Conservation (phyloP, 2,797 vertebrate genomes). For the Rhyacichthys aspro region DNA sequence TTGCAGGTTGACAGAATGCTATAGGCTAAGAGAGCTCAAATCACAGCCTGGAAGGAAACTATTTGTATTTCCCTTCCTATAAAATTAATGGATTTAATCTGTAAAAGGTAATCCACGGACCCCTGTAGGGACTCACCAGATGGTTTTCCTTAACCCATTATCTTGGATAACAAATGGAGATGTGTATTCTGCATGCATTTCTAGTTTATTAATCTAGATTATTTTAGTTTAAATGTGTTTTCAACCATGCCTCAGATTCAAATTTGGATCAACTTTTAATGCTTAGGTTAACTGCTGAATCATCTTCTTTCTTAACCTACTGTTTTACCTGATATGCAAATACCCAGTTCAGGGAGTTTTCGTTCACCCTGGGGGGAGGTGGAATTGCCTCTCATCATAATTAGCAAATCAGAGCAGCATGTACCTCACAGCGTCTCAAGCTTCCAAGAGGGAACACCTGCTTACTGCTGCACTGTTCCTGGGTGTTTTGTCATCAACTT, state of each 20-base stretch:
- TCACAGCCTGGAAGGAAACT: conserved; percentile 36
- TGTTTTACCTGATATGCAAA: conserved; percentile 61
- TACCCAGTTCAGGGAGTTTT: conserved; percentile 33
- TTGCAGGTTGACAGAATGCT: conserved; percentile 10
- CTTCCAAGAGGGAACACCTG: conserved; percentile 59
- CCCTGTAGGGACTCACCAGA: conserved; percentile 58
- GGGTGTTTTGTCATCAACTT: conserved; percentile 35
- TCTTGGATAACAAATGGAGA: conserved; percentile 6
- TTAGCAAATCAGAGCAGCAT: conserved; percentile 38
- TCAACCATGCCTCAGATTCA: too few species aligned
- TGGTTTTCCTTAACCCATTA: conserved; percentile 45
- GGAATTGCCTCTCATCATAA: conserved; percentile 43
- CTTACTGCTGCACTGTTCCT: conserved; percentile 16
- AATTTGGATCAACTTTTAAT: not conserved
- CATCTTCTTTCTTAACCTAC: conserved; percentile 17
- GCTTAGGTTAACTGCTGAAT: not conserved
- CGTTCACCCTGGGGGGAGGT: conserved; percentile 29
- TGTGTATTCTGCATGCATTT: not conserved
- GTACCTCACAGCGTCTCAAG: conserved; percentile 6
- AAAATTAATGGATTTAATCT: conserved; percentile 56
- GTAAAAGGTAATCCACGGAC: conserved; percentile 52
- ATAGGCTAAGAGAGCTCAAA: conserved; percentile 45
- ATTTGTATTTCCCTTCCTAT: conserved; percentile 15
- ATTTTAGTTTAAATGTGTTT: too few species aligned
- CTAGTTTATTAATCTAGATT: too few species aligned